Base-by-base conservation (phyloP, 2,113 vertebrate genomes). In the Chionis minor region DNA sequence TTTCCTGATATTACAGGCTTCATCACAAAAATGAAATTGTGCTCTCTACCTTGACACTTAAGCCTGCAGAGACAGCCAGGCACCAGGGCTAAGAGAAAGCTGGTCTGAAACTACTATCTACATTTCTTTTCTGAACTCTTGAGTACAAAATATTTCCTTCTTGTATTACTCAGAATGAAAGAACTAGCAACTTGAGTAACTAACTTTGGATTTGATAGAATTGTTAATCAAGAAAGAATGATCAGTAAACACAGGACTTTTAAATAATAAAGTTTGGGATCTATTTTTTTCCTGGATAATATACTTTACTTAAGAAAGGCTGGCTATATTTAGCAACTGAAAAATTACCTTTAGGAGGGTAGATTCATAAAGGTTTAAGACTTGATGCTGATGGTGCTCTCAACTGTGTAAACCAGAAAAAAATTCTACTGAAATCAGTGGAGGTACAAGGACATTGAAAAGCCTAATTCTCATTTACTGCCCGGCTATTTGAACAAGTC, bases 1-100 rank as follows among this genome's bases (percentile, higher is more conserved):
- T 81, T 74, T 49, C 12, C 79, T 72, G 86, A 96, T 96, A 80
- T 77, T 89, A 72, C 67, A 78, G 56, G 65, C 69, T 96, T 96
- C 62, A 88, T 82, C 71, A 91, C 59, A 89, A 78, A 88, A 94
- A 88, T 32, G 56, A 91, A 94, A 90, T 49, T 75, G 61, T 80
- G 79, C 47, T 96, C 91, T 94, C 86, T 71, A 27, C 66, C 27
- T 88, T 86, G 71, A 88, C 55, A 47, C 58, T 88, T 72, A 90
- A 86, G 52, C 38, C 49, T 69, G 33, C 40, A 47, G 32, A 63
- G 81, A 88, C 63, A 95, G 51, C 40, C 19, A 71, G 44, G 51
- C 52, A 90, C 12, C 18, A 32, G 56, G 70, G 33, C n/a, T 22
- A 79, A 28, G 38, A 92, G 30, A 82, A 86, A 85, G 45, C 45